Evolutionary conservation across 2,888 invertebrate species (phyloP).

Genomic region (Ormyrus thymus): DNA sequence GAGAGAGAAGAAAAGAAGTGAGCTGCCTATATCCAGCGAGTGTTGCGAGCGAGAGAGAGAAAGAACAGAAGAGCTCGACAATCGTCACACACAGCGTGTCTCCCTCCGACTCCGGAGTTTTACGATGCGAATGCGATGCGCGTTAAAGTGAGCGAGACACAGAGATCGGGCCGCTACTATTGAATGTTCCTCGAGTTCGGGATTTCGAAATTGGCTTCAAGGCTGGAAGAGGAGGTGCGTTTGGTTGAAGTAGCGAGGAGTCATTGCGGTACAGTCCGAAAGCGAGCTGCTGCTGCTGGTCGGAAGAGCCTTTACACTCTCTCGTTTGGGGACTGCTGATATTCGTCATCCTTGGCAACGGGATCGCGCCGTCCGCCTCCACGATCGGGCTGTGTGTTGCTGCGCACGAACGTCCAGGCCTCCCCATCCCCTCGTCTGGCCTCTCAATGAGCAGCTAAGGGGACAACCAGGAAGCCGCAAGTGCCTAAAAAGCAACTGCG

Average conservation of each 20-base stretch:
- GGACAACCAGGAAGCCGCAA: constrained; percentile 48
- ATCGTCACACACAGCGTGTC: neutral
- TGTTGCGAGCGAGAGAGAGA: neutral
- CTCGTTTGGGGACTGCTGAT: constrained; percentile 1
- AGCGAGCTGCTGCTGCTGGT: neutral
- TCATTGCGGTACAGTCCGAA: no score
- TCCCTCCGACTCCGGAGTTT: neutral
- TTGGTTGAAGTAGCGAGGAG: no score
- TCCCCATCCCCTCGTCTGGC: constrained; percentile 1
- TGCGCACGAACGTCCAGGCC: no score
- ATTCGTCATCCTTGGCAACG: constrained; percentile 52
- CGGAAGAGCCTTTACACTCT: neutral
- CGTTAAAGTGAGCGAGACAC: neutral
- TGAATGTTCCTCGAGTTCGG: neutral
- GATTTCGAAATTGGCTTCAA: constrained; percentile 2
- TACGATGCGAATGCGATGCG: constrained; percentile 28
- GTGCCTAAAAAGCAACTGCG: constrained; percentile 57
- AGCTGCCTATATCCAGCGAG: no score
- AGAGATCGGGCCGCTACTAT: neutral
- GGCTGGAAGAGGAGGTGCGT: neutral
- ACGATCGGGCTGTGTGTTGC: neutral
- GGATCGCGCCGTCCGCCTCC: neutral
- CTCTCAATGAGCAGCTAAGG: constrained; percentile 53
- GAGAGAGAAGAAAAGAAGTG: neutral
- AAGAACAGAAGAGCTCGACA: neutral